These are phyloP conservation scores for Silurus lanzhouensis DNA, from an alignment of 2,797 vertebrate genomes.

Conservation along the genomic window DNA sequence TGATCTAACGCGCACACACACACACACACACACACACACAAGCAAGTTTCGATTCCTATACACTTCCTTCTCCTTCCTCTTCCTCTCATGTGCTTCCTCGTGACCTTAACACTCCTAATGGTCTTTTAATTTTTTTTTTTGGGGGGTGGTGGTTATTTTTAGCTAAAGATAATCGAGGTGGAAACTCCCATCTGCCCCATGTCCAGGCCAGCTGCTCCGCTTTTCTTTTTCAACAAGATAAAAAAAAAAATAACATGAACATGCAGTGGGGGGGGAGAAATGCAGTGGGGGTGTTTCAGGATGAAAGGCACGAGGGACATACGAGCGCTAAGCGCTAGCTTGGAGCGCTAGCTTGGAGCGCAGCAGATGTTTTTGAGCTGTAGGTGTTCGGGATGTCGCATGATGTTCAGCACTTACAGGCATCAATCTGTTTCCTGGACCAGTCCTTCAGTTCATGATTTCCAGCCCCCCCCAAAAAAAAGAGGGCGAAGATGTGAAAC, in stretches of 20 bases:
- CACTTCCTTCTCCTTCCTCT: conserved; percentile 33
- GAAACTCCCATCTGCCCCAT: conserved; percentile 84
- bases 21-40: no score
- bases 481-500: not conserved
- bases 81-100: conserved; percentile 62
- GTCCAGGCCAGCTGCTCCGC: conserved; percentile 80
- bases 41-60: no score
- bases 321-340: conserved; percentile 9
- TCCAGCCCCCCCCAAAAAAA: not conserved
- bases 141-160: conserved; percentile 73
- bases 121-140: conserved; percentile 80
- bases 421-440: not conserved
- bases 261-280: conserved; percentile 15
- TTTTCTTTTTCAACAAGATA: conserved; percentile 66
- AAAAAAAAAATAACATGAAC: conserved; percentile 46
- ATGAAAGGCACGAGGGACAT: conserved; percentile 8
- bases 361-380: conserved; percentile 24
- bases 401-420: not conserved
- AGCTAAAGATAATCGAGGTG: conserved; percentile 83
- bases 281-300: conserved; percentile 50
- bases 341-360: not conserved
- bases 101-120: conserved; percentile 73
- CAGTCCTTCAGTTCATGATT: not conserved
- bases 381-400: conserved; percentile 8
- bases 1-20: no score